Evolutionary conservation across 1,140 invertebrate species (phyloP), one percentile per base, ranked within the genome.

Genomic region (Thalassaphorura encarpata): DNA sequence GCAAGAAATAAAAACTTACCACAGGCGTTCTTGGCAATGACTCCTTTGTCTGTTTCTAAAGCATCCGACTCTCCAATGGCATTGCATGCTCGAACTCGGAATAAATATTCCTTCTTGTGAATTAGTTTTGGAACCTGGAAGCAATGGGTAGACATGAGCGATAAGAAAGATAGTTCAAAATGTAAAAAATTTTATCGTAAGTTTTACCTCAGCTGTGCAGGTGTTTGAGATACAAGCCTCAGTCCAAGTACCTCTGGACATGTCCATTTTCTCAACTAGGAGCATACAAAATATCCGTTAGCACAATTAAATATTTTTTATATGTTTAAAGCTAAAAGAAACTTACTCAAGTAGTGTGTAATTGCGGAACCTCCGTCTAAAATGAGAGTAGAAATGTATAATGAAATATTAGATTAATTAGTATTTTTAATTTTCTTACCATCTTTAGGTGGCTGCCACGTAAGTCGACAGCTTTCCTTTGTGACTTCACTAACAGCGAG

Each of bases 251-350:
- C 92, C 93, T 59, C 92, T 78, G 1, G 88, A 84, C 1, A 92
- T 77, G 67, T 97, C 95, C 89, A 96, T 96, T 74, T 97, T 98
- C 70, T 99, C 94, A 54, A 98, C n/a, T n/a, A n/a, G n/a, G n/a
- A n/a, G n/a, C n/a, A n/a, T n/a, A n/a, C n/a, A n/a, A n/a, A n/a
- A n/a, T n/a, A n/a, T n/a, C n/a, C n/a, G n/a, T 81, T n/a, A n/a
- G n/a, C n/a, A n/a, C n/a, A n/a, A n/a, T n/a, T n/a, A n/a, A n/a
- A n/a, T n/a, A n/a, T n/a, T n/a, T n/a, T n/a, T n/a, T n/a, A n/a
- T n/a, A n/a, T n/a, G n/a, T n/a, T n/a, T n/a, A n/a, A n/a, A n/a
- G n/a, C n/a, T n/a, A n/a, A n/a, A n/a, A n/a, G n/a, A n/a, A n/a
- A n/a, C n/a, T n/a, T n/a, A n/a, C n/a, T 58, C 28, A 97, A 77